Evolutionary conservation across 2,797 vertebrate genomes (phyloP).

Genomic region (Cercopithecus hamlyni): DNA sequence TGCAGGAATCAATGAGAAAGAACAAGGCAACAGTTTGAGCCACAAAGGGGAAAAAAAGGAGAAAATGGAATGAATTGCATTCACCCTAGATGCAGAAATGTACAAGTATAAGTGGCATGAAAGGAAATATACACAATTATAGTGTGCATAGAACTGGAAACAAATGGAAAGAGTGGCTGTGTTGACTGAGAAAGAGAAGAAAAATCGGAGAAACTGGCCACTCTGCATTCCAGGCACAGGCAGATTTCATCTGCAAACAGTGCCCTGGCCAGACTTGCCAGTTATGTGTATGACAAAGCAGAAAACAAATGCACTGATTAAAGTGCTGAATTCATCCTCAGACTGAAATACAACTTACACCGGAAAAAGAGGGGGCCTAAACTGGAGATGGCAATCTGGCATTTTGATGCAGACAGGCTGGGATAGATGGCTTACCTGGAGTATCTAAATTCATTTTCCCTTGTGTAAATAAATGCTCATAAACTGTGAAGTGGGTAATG

Average conservation of each 20-base stretch:
- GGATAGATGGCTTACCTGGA: conserved; percentile 29
- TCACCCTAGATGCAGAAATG: conserved; percentile 46
- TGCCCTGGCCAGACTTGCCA: conserved; percentile 70
- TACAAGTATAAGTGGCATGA: conserved; percentile 34
- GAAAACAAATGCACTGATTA: conserved; percentile 81
- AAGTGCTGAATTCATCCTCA: conserved; percentile 70
- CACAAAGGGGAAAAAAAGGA: conserved; percentile 57
- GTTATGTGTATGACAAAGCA: conserved; percentile 86
- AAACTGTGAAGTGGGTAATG: neutral
- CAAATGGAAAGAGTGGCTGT: conserved; percentile 48
- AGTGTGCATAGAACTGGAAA: conserved; percentile 50
- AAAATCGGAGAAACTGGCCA: conserved; percentile 22
- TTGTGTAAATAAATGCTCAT: neutral
- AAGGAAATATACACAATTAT: conserved; percentile 67
- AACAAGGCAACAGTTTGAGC: conserved; percentile 54
- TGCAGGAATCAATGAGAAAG: conserved; percentile 71
- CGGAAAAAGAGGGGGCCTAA: neutral
- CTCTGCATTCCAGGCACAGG: conserved; percentile 82
- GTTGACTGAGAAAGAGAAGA: conserved; percentile 41
- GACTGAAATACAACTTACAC: conserved; percentile 35
- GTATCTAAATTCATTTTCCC: neutral
- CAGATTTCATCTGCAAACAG: conserved; percentile 71
- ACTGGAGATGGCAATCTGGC: conserved; percentile 55
- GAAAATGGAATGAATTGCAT: conserved; percentile 58
- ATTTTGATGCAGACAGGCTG: conserved; percentile 66